Evolutionary conservation across 2,888 invertebrate species (phyloP).

Genomic region (Dicyrtomina minuta): DNA sequence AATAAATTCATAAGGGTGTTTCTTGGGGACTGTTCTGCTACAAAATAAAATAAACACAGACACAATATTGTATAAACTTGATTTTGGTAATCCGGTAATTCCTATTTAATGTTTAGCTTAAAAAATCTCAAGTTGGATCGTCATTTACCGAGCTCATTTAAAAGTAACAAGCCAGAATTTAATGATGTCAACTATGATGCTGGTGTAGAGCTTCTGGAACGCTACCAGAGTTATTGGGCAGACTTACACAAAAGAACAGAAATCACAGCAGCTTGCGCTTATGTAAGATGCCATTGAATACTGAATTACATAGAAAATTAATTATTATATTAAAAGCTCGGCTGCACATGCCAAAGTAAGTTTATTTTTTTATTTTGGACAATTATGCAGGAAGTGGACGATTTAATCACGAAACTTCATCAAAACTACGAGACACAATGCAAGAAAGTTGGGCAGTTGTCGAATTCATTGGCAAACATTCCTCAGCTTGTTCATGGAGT

Average conservation of each 20-base stretch:
- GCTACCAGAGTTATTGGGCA: constrained; percentile 72
- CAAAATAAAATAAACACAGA: not conserved
- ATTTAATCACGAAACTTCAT: constrained; percentile 59
- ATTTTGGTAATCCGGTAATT: not conserved
- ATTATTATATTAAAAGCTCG: not conserved
- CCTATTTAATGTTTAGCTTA: constrained; percentile 36
- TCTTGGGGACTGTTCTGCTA: not conserved
- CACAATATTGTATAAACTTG: too few relatives aligned
- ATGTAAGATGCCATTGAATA: constrained; percentile 50
- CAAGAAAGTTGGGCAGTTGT: constrained; percentile 57
- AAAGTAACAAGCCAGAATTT: constrained; percentile 22
- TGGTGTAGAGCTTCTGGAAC: constrained; percentile 68
- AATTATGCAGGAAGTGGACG: constrained; percentile 56
- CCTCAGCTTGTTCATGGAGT: constrained; percentile 60
- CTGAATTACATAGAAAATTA: not conserved
- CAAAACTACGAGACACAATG: constrained; percentile 59
- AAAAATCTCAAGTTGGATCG: constrained; percentile 50
- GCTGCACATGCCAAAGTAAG: too few relatives aligned
- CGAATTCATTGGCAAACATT: constrained; percentile 58
- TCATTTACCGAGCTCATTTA: constrained; percentile 35
- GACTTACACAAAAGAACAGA: constrained; percentile 70
- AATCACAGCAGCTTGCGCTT: constrained; percentile 64
- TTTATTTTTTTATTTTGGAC: constrained; percentile 13
- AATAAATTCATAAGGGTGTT: not conserved
- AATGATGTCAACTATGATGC: constrained; percentile 62